phyloP scores from a whole-genome alignment of 2,113 vertebrate genomes.

The Catharus bicknelli region DNA sequence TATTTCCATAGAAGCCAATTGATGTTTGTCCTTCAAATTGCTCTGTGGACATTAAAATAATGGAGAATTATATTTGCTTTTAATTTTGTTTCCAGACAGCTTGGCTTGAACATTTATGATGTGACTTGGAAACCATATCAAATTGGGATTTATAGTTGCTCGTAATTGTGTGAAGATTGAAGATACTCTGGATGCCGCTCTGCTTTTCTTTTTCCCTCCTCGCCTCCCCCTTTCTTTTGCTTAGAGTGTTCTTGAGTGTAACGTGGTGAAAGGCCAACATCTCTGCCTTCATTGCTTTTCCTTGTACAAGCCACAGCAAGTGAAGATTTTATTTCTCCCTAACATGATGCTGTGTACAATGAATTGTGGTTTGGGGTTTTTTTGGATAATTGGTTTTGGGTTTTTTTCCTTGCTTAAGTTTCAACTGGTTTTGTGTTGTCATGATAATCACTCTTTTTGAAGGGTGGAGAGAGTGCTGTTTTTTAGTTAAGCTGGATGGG shows the following conservation, averaged over 20 bases:
- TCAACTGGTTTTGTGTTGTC: not conserved
- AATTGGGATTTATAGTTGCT: constrained; percentile 53
- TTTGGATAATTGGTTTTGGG: not conserved
- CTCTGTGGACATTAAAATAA: constrained; percentile 61
- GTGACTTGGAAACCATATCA: constrained; percentile 68
- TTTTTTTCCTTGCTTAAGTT: not conserved
- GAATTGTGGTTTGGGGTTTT: not conserved
- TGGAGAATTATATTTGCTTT: constrained; percentile 70
- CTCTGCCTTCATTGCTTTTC: not conserved
- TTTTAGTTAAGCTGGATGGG: not conserved
- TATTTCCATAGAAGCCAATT: constrained; percentile 66
- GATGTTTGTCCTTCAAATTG: constrained; percentile 54
- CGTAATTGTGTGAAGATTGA: constrained; percentile 44
- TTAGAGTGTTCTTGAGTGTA: not conserved
- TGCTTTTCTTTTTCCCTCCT: not conserved
- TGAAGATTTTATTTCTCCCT: not conserved
- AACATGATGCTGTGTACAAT: not conserved
- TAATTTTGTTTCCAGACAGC: constrained; percentile 71
- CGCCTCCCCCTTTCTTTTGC: not conserved
- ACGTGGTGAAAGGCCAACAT: not conserved
- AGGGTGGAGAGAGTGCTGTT: not conserved
- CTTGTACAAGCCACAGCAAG: not conserved
- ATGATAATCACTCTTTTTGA: not conserved
- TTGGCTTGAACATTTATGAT: constrained; percentile 62
- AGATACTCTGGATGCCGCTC: constrained; percentile 28